phyloP scores from a whole-genome alignment of 2,888 invertebrate species.

The Ryuthela nishihirai region DNA sequence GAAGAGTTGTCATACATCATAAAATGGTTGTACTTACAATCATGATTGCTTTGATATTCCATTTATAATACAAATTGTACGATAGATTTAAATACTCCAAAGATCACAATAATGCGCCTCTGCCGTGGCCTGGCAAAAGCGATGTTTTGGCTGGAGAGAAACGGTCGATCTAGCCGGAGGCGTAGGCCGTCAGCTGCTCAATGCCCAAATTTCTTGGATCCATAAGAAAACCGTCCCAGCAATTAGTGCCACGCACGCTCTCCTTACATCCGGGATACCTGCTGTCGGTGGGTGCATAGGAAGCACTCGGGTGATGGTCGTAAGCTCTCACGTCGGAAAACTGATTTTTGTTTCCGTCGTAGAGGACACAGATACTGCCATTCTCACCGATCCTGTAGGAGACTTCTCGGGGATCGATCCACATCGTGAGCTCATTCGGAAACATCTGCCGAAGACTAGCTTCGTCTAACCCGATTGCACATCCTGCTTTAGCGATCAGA shows the following conservation, averaged over 20 bases:
- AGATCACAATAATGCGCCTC: not conserved
- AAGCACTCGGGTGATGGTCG: constrained; percentile 5
- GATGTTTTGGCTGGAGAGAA: not conserved
- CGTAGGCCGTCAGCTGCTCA: constrained; percentile 32
- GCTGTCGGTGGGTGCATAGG: constrained; percentile 7
- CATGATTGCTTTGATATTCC: constrained; percentile 23
- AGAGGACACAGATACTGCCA: constrained; percentile 61
- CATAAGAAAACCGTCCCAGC: constrained; percentile 25
- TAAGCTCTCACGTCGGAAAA: constrained; percentile 18
- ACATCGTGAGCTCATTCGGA: constrained; percentile 68
- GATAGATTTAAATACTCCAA: constrained; percentile 34
- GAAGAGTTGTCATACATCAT: constrained; percentile 16
- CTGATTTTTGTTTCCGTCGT: constrained; percentile 47
- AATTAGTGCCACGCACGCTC: constrained; percentile 12
- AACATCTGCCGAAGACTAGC: constrained; percentile 58
- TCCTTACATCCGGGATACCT: constrained; percentile 35
- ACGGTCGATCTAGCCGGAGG: constrained; percentile 33
- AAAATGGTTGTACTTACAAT: constrained; percentile 34
- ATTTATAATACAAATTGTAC: constrained; percentile 10
- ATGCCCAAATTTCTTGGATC: constrained; percentile 27
- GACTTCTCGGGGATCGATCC: constrained; percentile 72
- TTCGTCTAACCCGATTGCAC: constrained; percentile 60
- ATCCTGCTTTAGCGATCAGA: constrained; percentile 63
- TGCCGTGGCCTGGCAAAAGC: not conserved
- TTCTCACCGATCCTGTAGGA: constrained; percentile 64